Evolutionary conservation across 30 jellyfish, hydroid and myxozoan species (phyloP).

Genomic region (Cassiopea xamachana): DNA sequence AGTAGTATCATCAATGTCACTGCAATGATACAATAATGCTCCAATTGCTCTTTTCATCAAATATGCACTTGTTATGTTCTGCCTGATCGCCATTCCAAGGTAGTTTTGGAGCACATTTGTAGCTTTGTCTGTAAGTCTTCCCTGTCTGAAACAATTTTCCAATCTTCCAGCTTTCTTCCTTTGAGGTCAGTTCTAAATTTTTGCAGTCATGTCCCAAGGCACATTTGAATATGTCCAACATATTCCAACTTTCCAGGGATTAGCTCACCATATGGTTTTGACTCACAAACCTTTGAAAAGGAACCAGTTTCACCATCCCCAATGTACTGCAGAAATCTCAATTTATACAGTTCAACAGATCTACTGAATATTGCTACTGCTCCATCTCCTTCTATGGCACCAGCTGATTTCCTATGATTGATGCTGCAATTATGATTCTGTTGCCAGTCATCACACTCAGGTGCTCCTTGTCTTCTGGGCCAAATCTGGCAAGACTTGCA

Average conservation of each 20-base stretch:
- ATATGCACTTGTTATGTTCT: conserved; percentile 3
- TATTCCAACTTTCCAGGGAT: conserved; percentile 55
- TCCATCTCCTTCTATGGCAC: conserved; percentile 40
- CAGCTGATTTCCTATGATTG: conserved; percentile 12
- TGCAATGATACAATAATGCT: conserved; percentile 41
- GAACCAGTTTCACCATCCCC: conserved; percentile 74
- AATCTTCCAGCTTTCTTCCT: conserved; percentile 36
- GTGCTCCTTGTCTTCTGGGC: not conserved
- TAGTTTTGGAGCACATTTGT: conserved; percentile 27
- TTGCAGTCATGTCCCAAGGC: conserved; percentile 48
- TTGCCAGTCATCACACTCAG: conserved; percentile 6
- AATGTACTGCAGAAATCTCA: conserved; percentile 39
- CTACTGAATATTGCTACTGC: conserved; percentile 13
- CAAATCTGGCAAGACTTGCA: conserved; percentile 27
- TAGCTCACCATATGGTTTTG: conserved; percentile 59
- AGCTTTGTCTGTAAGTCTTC: conserved; percentile 33
- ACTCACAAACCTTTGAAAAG: conserved; percentile 16
- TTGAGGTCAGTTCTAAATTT: conserved; percentile 16
- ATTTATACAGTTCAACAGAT: conserved; percentile 2
- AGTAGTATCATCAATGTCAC: conserved; percentile 16
- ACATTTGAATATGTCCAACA: conserved; percentile 17
- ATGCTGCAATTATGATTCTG: not conserved
- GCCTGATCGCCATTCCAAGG: conserved; percentile 62
- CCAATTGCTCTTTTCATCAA: conserved; percentile 17
- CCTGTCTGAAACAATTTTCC: conserved; percentile 28